phyloP scores from a whole-genome alignment of 1,140 invertebrate genomes.

The Drosophila chauvacae region DNA sequence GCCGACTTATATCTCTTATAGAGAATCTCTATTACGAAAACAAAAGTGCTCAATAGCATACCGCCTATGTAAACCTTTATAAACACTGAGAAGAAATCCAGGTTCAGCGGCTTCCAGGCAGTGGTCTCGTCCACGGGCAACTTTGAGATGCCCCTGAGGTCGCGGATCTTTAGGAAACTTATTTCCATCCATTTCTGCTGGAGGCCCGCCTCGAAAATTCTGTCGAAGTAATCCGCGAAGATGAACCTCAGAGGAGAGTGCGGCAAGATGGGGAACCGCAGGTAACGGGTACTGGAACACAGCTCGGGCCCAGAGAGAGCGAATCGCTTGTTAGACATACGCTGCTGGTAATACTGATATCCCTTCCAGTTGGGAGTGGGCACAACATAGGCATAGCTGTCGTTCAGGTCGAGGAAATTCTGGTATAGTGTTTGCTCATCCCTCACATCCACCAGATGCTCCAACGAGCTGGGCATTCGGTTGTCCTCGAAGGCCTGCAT shows the following conservation, averaged over 20 bases:
- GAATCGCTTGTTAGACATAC: slow-evolving; percentile 1
- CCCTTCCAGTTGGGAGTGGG: not conserved
- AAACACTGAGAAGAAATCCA: not conserved
- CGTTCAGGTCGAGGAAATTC: slow-evolving; percentile 2
- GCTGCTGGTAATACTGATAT: slow-evolving; percentile 13
- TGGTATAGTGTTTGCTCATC: not conserved
- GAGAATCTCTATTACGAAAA: slow-evolving; percentile 15
- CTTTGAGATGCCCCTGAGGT: not conserved
- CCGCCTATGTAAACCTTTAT: too few species aligned
- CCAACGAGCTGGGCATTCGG: slow-evolving; percentile 4
- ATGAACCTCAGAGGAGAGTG: not conserved
- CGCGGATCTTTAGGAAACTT: not conserved
- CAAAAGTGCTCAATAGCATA: not conserved
- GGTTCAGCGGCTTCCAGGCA: not conserved
- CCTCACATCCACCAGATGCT: not conserved
- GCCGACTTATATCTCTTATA: not conserved
- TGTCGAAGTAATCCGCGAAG: not conserved
- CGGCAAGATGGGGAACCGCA: slow-evolving; percentile 1
- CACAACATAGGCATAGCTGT: slow-evolving; percentile 27
- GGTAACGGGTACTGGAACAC: not conserved
- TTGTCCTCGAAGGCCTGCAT: slow-evolving; percentile 3
- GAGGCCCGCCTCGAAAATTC: not conserved
- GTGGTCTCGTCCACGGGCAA: not conserved
- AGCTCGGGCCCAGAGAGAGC: not conserved
- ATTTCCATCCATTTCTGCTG: not conserved